Base-by-base conservation (phyloP, 2,888 invertebrate genomes). In the Archips crataeganus region DNA sequence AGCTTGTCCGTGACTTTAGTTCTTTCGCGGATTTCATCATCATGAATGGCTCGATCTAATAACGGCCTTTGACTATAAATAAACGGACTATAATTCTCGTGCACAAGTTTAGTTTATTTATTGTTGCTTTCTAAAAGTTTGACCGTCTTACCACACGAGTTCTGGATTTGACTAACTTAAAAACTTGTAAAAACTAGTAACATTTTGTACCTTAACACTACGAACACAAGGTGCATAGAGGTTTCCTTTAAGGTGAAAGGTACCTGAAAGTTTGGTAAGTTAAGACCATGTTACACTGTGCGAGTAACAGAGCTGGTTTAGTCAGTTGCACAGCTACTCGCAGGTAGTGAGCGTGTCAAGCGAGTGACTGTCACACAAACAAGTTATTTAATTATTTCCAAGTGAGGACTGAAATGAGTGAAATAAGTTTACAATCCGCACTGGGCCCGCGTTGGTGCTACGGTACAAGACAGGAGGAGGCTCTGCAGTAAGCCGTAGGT, bases 161-260 rank as follows among this genome's bases (percentile, higher is more conserved):
- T 57, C 57, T 57, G 57, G n/a, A 57, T 57, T 57, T 57, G 9
- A 32, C 32, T 32, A 57, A 57, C 11, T 57, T 57, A 57, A 11
- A 57, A 32, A 57, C 32, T 32, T 34, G 2, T 32, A 10, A 54
- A 23, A 54, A 15, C 32, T 23, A 10, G 32, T 1, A 1, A 23
- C 32, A 11, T 11, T 32, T 2, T 57, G 32, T 10, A 57, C 57
- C 32, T 57, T 57, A 32, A n/a, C 6, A 57, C 11, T 32, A 11
- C 11, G 3, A 23, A 4, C 32, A n/a, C 8, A 57, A 57, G 57
- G 57, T 32, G 32, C 57, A 57, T 1, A 32, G 10, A 3, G 2
- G 0, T 3, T 11, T 32, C 32, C 57, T 57, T 57, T 57, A 3
- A 57, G 32, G 10, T 11, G 57, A 32, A 11, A 10, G 15, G 54